These are phyloP conservation scores for Felis chaus DNA, from an alignment of 2,113 vertebrate genomes.

Conservation along the genomic window DNA sequence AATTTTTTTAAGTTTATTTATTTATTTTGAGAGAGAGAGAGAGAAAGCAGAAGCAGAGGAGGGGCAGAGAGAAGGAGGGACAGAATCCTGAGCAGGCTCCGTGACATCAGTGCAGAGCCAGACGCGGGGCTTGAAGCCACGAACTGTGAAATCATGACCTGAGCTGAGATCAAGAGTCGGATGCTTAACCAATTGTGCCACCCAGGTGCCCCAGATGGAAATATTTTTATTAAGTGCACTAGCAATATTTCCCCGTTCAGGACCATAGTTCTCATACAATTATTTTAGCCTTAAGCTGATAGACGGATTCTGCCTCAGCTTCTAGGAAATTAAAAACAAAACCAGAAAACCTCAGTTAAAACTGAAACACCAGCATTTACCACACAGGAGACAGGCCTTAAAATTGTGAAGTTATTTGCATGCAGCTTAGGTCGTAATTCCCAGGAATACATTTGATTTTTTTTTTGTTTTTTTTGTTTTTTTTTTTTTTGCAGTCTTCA, in stretches of 20 bases:
- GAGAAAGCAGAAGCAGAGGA: too few relatives aligned
- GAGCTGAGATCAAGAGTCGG: too few relatives aligned
- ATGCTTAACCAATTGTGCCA: too few relatives aligned
- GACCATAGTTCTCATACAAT: background rate
- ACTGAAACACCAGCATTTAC: background rate
- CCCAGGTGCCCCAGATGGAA: background rate
- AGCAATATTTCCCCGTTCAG: background rate
- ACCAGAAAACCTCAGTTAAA: background rate
- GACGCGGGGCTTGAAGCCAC: too few relatives aligned
- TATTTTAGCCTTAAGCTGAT: background rate
- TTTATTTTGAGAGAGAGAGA: too few relatives aligned
- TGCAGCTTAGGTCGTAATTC: constrained; percentile 22
- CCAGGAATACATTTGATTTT: background rate
- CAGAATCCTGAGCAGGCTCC: too few relatives aligned
- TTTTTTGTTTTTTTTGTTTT: too few relatives aligned
- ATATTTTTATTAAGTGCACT: background rate
- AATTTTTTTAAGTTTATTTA: too few relatives aligned
- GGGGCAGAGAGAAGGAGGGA: too few relatives aligned
- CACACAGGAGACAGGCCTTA: background rate
- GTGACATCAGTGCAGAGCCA: too few relatives aligned
- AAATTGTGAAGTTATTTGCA: background rate
- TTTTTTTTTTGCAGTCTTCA: background rate
- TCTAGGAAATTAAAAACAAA: background rate
- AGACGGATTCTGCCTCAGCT: background rate
- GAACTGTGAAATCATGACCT: too few relatives aligned